Percentiles rank a stretch among this genome's conserved stretches.
Evolutionary conservation across 2,888 invertebrate genomes (phyloP).

Genomic region (Lithophane ornitopus): DNA sequence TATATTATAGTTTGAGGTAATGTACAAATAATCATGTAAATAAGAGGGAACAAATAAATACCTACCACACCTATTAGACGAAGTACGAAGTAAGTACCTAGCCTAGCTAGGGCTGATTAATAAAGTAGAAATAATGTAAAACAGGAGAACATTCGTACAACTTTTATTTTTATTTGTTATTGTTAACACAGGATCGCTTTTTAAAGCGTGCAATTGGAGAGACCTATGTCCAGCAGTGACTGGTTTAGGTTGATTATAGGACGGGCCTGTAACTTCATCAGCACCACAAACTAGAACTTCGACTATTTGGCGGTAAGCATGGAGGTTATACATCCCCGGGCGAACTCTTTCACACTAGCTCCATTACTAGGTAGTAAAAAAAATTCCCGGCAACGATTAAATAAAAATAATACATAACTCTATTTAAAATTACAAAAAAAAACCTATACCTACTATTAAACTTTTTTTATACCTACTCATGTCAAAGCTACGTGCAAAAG

Average conservation of each 20-base stretch:
- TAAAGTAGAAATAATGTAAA: conserved; percentile 15
- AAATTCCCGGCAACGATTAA: not conserved
- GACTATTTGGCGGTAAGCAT: not conserved
- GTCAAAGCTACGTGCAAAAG: conserved; percentile 19
- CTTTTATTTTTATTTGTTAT: conserved; percentile 12
- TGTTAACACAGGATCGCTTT: not conserved
- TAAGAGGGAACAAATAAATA: not conserved
- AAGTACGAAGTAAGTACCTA: not conserved
- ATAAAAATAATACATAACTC: conserved; percentile 7
- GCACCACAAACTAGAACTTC: not conserved
- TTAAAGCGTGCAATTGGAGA: not conserved
- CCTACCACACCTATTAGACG: not conserved
- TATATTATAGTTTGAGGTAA: not conserved
- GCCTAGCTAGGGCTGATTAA: too few species aligned
- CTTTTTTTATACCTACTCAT: conserved; percentile 16
- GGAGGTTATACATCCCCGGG: not conserved
- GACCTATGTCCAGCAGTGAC: not conserved
- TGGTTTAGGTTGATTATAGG: not conserved
- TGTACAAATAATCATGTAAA: not conserved
- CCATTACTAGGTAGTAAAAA: not conserved
- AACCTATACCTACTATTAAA: not conserved
- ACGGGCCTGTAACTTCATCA: not conserved
- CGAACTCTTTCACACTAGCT: not conserved
- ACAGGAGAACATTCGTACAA: conserved; percentile 1
- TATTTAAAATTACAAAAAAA: not conserved